phyloP scores from a whole-genome alignment of 2,888 invertebrate species.

The Tridacna crocea region DNA sequence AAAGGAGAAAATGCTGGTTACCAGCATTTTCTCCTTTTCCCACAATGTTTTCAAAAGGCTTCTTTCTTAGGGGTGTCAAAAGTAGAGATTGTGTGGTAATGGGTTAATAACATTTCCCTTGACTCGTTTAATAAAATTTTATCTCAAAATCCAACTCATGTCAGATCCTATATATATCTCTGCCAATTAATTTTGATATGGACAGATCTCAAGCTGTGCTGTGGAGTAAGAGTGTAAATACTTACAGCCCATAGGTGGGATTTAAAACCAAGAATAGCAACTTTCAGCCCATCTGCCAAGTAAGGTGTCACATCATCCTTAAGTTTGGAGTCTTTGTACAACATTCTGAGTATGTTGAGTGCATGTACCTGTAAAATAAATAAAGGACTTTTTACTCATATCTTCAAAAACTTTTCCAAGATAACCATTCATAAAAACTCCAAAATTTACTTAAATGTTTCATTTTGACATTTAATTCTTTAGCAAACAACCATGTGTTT shows the following conservation, averaged over 20 bases:
- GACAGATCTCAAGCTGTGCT: no score
- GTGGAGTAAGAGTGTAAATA: constrained; percentile 7
- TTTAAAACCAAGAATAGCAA: constrained; percentile 90
- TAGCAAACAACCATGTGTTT: background rate
- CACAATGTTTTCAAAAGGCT: no score
- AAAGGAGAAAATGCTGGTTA: background rate
- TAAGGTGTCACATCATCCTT: constrained; percentile 89
- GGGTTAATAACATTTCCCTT: no score
- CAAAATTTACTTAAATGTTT: no score
- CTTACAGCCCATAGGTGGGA: constrained; percentile 91
- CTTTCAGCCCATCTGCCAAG: constrained; percentile 89
- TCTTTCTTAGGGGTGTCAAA: background rate
- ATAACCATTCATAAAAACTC: no score
- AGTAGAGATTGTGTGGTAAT: background rate
- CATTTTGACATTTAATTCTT: background rate
- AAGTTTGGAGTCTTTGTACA: constrained; percentile 91
- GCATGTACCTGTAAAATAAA: constrained; percentile 87
- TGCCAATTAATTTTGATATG: no score
- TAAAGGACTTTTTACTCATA: no score
- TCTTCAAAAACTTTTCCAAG: no score
- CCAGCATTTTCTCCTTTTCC: background rate
- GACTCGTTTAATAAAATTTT: no score
- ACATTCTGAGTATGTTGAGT: constrained; percentile 93
- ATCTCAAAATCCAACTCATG: no score
- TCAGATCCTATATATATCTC: no score